A percentile compares a stretch with the other conserved stretches of the same genome.
These are phyloP conservation scores for Uria lomvia DNA, from an alignment of 2,113 vertebrate species.

Conservation along the genomic window DNA sequence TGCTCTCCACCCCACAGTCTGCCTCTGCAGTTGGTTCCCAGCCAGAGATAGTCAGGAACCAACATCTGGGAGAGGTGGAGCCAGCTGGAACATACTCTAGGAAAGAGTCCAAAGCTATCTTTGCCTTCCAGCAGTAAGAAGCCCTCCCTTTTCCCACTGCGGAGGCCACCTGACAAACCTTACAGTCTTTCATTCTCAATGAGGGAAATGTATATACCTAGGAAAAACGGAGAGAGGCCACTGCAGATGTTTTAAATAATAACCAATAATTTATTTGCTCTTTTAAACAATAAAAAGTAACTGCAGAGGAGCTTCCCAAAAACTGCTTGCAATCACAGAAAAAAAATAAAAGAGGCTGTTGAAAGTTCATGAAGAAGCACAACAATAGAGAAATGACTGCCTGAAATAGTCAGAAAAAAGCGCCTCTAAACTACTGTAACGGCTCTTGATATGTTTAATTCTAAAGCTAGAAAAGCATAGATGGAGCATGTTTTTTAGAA, in stretches of 20 bases:
- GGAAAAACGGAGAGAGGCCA: neutral
- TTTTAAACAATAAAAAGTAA: slow-evolving; percentile 28
- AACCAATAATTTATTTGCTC: slow-evolving; percentile 6
- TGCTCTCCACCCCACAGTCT: slow-evolving; percentile 43
- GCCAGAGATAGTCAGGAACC: slow-evolving; percentile 58
- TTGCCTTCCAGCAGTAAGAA: slow-evolving; percentile 16
- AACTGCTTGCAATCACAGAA: neutral
- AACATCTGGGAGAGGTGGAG: slow-evolving; percentile 46
- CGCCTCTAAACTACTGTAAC: neutral
- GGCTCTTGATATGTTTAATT: neutral
- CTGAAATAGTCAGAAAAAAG: neutral
- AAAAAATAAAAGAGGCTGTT: neutral
- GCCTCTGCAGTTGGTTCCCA: slow-evolving; percentile 40
- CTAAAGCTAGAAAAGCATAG: neutral
- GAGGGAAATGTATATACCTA: neutral
- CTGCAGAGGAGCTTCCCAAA: slow-evolving; percentile 6
- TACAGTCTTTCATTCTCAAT: neutral
- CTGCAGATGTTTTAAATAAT: slow-evolving; percentile 48
- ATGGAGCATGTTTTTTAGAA: neutral
- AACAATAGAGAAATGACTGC: neutral
- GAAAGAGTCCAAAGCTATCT: slow-evolving; percentile 43
- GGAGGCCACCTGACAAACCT: slow-evolving; percentile 29
- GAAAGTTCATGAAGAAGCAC: slow-evolving; percentile 8
- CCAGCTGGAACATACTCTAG: slow-evolving; percentile 42
- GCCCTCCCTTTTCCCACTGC: neutral